These are phyloP conservation scores for Otus scops DNA, from an alignment of 2,797 vertebrate genomes.

Conservation along the genomic window DNA sequence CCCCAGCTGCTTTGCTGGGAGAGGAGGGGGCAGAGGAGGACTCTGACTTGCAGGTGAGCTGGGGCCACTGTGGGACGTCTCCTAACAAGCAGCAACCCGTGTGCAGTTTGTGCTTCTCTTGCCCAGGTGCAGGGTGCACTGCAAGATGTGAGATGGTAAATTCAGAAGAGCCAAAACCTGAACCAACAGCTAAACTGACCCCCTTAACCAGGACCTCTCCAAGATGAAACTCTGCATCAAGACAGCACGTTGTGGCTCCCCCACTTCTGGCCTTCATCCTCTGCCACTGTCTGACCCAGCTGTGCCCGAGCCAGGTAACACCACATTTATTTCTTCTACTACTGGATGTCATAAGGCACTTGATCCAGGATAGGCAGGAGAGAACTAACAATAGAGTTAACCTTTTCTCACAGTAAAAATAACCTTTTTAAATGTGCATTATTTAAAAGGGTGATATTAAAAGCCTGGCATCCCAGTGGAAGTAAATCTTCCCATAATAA, in stretches of 20 bases:
- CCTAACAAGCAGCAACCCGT: background rate
- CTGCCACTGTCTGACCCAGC: background rate
- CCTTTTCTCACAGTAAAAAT: conserved; percentile 47
- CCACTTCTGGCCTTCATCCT: background rate
- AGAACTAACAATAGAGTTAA: conserved; percentile 37
- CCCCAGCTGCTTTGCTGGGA: background rate
- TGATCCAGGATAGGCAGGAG: background rate
- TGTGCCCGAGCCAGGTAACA: background rate
- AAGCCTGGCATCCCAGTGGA: conserved; percentile 21
- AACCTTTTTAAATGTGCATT: conserved; percentile 52
- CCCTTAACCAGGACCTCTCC: background rate
- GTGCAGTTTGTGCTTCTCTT: background rate
- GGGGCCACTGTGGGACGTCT: background rate
- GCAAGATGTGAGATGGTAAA: background rate
- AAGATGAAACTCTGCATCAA: background rate
- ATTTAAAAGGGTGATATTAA: conserved; percentile 49
- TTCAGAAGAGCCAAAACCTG: background rate
- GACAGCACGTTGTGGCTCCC: accelerated
- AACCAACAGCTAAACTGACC: background rate
- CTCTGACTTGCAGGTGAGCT: background rate
- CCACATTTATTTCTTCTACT: background rate
- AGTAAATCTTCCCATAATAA: conserved; percentile 58
- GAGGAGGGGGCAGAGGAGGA: background rate
- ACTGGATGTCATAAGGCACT: background rate
- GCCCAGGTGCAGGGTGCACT: background rate